These are phyloP conservation scores for Rhinogobio ventralis DNA, from an alignment of 2,797 vertebrate genomes.

Conservation along the genomic window DNA sequence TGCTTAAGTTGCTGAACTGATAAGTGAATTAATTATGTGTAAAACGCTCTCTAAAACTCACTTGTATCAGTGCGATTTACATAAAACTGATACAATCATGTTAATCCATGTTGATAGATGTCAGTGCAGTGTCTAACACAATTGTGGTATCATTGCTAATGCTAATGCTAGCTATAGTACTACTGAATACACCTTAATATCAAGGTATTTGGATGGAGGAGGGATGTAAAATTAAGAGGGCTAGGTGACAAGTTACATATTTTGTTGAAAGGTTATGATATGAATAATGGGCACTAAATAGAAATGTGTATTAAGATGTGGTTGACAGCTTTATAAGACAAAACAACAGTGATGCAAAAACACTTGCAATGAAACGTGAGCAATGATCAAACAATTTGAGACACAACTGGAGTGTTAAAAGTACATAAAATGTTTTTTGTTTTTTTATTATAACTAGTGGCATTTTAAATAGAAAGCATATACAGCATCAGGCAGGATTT, in stretches of 20 bases:
- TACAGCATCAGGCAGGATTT: constrained; percentile 82
- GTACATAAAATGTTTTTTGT: constrained; percentile 81
- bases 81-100: not conserved
- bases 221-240: not conserved
- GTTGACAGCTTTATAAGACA: not conserved
- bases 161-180: not conserved
- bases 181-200: not conserved
- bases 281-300: not conserved
- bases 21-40: not conserved
- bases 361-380: not conserved
- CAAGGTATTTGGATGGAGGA: not conserved
- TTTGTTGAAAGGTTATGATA: not conserved
- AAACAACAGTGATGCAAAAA: constrained; percentile 32
- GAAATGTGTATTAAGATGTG: not conserved
- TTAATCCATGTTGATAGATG: not conserved
- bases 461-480: constrained; percentile 84
- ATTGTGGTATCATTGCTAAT: not conserved
- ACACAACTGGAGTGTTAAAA: constrained; percentile 73
- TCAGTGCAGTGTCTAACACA: not conserved
- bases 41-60: not conserved
- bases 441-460: constrained; percentile 80
- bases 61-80: not conserved
- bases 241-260: not conserved
- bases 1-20: not conserved
- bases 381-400: constrained; percentile 16